Percentiles rank a stretch among this genome's conserved stretches.
Evolutionary conservation across 2,888 invertebrate species (phyloP).

Genomic region (Plebejus argus): DNA sequence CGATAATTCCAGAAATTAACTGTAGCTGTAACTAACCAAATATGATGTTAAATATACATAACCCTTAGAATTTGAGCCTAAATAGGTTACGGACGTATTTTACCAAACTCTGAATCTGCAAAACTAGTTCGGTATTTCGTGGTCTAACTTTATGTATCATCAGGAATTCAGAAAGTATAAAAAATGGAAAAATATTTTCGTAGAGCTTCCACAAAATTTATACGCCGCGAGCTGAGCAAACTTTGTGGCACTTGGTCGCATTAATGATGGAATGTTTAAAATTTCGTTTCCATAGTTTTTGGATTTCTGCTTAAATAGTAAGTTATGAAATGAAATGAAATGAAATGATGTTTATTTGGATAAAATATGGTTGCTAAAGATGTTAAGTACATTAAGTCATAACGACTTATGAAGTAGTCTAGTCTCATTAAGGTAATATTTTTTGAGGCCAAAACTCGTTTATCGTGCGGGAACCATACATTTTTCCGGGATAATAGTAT

Average conservation of each 20-base stretch:
- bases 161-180: not conserved
- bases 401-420: not conserved
- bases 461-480: too few relatives aligned
- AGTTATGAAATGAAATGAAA: too few relatives aligned
- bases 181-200: not conserved
- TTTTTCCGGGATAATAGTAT: too few relatives aligned
- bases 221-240: not conserved
- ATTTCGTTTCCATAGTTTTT: not conserved
- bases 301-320: not conserved
- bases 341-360: too few relatives aligned
- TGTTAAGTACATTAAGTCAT: too few relatives aligned
- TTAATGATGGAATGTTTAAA: not conserved
- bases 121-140: not conserved
- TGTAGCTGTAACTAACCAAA: not conserved
- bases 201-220: not conserved
- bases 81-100: not conserved
- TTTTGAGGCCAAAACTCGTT: not conserved
- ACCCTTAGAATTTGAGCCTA: not conserved
- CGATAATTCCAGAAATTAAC: not conserved
- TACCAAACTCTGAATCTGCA: not conserved
- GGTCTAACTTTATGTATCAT: not conserved
- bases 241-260: not conserved
- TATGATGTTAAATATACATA: not conserved
- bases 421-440: not conserved
- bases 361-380: too few relatives aligned